Evolutionary conservation across 2,888 invertebrate genomes (phyloP), one percentile per base, ranked within the genome.

Genomic region (Mesoligia furuncula): DNA sequence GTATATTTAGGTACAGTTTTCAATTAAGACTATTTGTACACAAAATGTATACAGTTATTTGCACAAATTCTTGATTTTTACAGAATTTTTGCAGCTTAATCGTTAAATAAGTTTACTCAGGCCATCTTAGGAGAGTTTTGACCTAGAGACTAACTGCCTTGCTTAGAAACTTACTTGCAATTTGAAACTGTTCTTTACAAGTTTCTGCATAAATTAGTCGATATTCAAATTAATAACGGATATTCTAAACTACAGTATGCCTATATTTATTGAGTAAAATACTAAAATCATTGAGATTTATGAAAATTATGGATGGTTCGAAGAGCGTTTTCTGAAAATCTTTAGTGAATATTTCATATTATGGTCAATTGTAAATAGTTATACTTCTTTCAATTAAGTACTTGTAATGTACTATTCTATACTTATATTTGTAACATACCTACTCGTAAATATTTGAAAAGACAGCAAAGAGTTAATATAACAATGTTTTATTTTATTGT

Each of bases 21-120:
- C 75, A 88, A 87, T 86, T 88, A 86, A 85, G 73, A 76, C 74
- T 59, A 80, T 70, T 59, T 79, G 77, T 64, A 84, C 67, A 88
- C 39, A 76, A 67, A 59, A 64, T 67, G 62, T 65, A 39, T 73
- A 70, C 64, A 27, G 59, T 67, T 75, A 79, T 86, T 86, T 75
- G 42, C 62, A 36, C 13, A 66, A 79, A 42, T 76, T 69, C 48
- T 76, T 80, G 42, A 72, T 70, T 59, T 24, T 42, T 36, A 69
- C 67, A 61, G 39, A 72, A 54, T 73, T 65, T 73, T 69, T 69
- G 73, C 57, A 68, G 59, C 11, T 42, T 79, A 74, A 78, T 78
- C n/a, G 27, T 57, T 57, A 75, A 72, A 74, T 84, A 67, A 70
- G 61, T 83, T 83, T 84, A 62, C 57, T 51, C 51, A 61, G 31